A percentile compares a stretch with the other conserved stretches of the same genome.
phyloP scores from a whole-genome alignment of 2,113 vertebrate species.

The Nothoprocta pentlandii region DNA sequence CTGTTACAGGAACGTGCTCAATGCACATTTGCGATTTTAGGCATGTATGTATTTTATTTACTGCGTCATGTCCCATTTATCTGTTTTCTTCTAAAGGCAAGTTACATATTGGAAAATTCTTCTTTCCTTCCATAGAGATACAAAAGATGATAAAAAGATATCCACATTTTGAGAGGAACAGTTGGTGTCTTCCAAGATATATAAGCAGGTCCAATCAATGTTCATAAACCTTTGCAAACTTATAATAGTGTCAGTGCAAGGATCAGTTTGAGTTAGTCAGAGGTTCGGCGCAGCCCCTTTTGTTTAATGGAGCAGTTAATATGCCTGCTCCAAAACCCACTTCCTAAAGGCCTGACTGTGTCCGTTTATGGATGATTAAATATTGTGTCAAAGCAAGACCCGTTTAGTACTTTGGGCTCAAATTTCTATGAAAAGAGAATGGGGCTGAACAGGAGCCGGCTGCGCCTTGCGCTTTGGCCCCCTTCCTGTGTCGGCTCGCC shows the following conservation, averaged over 20 bases:
- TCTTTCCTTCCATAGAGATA: background rate
- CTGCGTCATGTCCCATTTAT: background rate
- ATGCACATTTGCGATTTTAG: background rate
- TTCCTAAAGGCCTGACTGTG: background rate
- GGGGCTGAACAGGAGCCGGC: background rate
- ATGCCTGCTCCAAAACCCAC: background rate
- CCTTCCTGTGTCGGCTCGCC: too few species aligned
- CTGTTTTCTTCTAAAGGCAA: background rate
- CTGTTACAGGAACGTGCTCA: background rate
- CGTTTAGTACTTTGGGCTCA: background rate
- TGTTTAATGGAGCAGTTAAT: background rate
- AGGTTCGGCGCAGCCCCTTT: background rate
- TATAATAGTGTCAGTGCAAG: background rate
- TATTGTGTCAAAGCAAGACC: background rate
- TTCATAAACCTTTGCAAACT: constrained; percentile 2
- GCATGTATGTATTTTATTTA: background rate
- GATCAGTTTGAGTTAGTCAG: background rate
- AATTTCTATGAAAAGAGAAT: background rate
- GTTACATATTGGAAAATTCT: background rate
- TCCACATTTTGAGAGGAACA: background rate
- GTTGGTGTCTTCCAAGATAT: background rate
- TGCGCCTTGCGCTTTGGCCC: too few species aligned
- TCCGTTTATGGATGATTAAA: background rate
- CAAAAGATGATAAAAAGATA: background rate
- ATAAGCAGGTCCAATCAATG: background rate